phyloP scores from a whole-genome alignment of 2,113 vertebrate genomes.

The Pao palembangensis region DNA sequence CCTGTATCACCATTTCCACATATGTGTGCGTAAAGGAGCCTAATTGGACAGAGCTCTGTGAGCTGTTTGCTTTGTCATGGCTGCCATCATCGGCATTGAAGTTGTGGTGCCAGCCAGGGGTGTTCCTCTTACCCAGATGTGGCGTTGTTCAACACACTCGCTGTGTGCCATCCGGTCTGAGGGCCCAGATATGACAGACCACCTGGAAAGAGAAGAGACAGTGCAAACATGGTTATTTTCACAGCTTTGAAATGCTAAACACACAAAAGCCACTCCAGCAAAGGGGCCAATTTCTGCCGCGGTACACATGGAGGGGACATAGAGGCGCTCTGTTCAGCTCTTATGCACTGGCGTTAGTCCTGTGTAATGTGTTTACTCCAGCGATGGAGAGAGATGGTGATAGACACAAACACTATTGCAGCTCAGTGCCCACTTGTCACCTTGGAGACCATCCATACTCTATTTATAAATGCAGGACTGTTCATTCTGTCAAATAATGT shows the following conservation, averaged over 20 bases:
- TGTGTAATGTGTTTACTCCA: constrained; percentile 68
- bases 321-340: constrained; percentile 65
- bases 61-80: constrained; percentile 55
- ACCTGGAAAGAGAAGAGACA: constrained; percentile 74
- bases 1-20: constrained; percentile 19
- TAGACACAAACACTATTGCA: constrained; percentile 56
- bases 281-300: constrained; percentile 59
- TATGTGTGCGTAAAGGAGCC: constrained; percentile 24
- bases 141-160: constrained; percentile 56
- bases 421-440: constrained; percentile 44
- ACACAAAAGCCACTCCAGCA: constrained; percentile 62
- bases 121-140: constrained; percentile 61
- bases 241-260: constrained; percentile 78
- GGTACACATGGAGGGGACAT: constrained; percentile 56
- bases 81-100: constrained; percentile 54
- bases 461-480: constrained; percentile 31
- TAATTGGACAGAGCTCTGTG: constrained; percentile 27
- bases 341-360: constrained; percentile 68
- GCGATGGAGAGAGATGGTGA: constrained; percentile 58
- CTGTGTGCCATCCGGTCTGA: constrained; percentile 58
- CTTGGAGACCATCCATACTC: constrained; percentile 60
- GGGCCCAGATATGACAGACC: constrained; percentile 73
- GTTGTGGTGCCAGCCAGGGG: constrained; percentile 60
- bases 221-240: constrained; percentile 79
- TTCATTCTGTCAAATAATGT: constrained; percentile 15